Evolutionary conservation across 92 coral and sea anemone species (phyloP).

Genomic region (Porites cylindrica): DNA sequence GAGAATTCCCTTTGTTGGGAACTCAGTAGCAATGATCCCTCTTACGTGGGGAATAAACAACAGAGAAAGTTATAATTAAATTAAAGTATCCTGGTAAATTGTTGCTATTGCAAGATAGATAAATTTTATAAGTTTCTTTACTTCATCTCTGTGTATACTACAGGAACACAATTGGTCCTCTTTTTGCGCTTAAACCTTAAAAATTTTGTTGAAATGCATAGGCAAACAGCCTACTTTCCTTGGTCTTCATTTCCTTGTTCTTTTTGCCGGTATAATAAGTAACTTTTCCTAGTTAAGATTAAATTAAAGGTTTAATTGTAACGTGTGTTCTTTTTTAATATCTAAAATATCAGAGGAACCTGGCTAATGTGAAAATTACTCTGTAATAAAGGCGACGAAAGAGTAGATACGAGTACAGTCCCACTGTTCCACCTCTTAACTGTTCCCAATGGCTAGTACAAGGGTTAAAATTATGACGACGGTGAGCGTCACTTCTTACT

Average conservation of each 20-base stretch:
- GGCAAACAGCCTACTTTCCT: background rate
- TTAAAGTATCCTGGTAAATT: slow-evolving; percentile 9
- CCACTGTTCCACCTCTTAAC: too few relatives aligned
- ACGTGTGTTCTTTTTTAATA: background rate
- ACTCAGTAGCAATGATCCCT: background rate
- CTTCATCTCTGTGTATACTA: background rate
- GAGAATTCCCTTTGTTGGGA: background rate
- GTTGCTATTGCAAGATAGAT: slow-evolving; percentile 24
- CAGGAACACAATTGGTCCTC: background rate
- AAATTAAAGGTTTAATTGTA: background rate
- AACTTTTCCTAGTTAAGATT: background rate
- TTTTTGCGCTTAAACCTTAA: background rate
- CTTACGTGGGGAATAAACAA: background rate
- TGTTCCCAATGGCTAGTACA: too few relatives aligned
- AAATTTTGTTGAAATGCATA: background rate
- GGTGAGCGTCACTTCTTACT: too few relatives aligned
- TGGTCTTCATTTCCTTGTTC: background rate
- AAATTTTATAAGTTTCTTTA: slow-evolving; percentile 10
- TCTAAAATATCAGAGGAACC: background rate
- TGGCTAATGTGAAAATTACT: background rate
- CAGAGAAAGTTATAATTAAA: background rate
- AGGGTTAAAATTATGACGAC: too few relatives aligned
- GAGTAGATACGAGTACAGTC: too few relatives aligned
- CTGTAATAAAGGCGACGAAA: too few relatives aligned
- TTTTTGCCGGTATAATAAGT: background rate